These are phyloP conservation scores for Prietella phreatophila DNA, from an alignment of 2,113 vertebrate species.

Conservation along the genomic window DNA sequence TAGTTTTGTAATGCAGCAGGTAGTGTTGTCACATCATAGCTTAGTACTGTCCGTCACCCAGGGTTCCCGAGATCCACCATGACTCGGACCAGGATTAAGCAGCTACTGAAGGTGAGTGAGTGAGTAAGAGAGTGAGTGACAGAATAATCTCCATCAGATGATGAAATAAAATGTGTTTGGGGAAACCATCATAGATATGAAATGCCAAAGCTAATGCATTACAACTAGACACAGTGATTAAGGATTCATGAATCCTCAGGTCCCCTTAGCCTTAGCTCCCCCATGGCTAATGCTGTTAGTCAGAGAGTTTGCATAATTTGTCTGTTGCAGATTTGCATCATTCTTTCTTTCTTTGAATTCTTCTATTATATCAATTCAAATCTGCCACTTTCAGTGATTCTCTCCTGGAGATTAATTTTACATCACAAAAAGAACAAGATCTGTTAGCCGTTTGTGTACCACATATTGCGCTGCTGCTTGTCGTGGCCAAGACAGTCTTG, in stretches of 20 bases:
- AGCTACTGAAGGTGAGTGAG: neutral
- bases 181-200: neutral
- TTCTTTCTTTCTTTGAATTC: constrained; percentile 1
- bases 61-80: neutral
- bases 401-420: neutral
- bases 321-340: neutral
- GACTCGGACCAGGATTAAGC: neutral
- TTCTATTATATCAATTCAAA: neutral
- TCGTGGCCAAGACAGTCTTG: too few species aligned
- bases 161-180: neutral
- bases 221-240: neutral
- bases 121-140: neutral
- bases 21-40: too few species aligned
- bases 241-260: neutral
- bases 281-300: neutral
- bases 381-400: neutral
- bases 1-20: too few species aligned
- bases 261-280: neutral
- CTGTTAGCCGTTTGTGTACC: too few species aligned
- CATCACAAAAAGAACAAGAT: too few species aligned
- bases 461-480: too few species aligned
- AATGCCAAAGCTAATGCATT: neutral
- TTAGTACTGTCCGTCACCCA: neutral
- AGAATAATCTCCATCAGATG: neutral
- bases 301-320: neutral